phyloP scores from a whole-genome alignment of 2,888 invertebrate genomes.

The Cremastobaeus sp. region DNA sequence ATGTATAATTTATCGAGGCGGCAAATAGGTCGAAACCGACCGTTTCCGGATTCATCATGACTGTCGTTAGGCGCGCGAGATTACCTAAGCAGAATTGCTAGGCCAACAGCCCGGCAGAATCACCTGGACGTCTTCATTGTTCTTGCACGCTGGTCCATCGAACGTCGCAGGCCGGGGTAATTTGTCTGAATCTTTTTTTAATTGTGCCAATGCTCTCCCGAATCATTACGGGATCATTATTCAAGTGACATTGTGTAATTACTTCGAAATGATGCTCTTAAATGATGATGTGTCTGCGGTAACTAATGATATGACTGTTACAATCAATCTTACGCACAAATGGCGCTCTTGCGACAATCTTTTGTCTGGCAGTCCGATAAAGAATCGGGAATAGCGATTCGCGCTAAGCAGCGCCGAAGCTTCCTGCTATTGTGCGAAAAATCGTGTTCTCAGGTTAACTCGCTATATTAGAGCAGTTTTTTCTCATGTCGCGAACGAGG shows the following conservation, averaged over 20 bases:
- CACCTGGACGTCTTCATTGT: constrained; percentile 25
- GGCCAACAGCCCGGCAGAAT: constrained; percentile 5
- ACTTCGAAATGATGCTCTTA: constrained; percentile 45
- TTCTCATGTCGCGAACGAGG: constrained; percentile 16
- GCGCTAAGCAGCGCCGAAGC: neutral
- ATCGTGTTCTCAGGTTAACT: constrained; percentile 27
- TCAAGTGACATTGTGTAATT: constrained; percentile 52
- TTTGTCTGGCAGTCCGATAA: constrained; percentile 36
- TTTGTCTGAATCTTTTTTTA: constrained; percentile 36
- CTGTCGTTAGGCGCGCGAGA: constrained; percentile 16
- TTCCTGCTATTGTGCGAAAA: constrained; percentile 33
- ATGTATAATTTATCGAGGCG: constrained; percentile 19
- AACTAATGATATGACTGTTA: constrained; percentile 40
- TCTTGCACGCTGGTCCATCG: constrained; percentile 14
- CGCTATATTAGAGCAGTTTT: constrained; percentile 2
- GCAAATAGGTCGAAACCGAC: constrained; percentile 16
- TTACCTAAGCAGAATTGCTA: constrained; percentile 27
- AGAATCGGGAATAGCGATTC: constrained; percentile 6
- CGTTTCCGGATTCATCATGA: constrained; percentile 28
- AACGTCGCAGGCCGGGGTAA: constrained; percentile 30
- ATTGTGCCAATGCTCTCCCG: constrained; percentile 18
- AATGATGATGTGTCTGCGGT: constrained; percentile 41
- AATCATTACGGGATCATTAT: constrained; percentile 48
- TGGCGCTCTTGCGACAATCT: constrained; percentile 46
- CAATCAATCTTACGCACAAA: constrained; percentile 43